These are phyloP conservation scores for Tringa solitaria DNA, from an alignment of 2,113 vertebrate genomes.

Conservation along the genomic window DNA sequence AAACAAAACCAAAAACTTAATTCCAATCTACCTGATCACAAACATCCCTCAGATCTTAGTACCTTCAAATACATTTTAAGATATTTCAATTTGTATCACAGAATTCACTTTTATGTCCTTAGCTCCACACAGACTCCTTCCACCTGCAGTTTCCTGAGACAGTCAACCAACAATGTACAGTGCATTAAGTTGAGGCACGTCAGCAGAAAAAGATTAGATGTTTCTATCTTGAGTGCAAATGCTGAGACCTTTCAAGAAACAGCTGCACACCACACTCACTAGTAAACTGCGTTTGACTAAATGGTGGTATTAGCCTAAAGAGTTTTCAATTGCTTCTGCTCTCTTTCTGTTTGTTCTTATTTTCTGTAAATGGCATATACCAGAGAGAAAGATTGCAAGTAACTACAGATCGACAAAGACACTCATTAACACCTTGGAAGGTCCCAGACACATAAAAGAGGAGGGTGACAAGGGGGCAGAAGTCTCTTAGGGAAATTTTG, in stretches of 20 bases:
- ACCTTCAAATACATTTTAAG: not conserved
- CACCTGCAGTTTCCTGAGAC: not conserved
- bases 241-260: not conserved
- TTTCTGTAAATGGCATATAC: not conserved
- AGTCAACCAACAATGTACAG: not conserved
- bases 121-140: not conserved
- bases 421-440: not conserved
- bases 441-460: not conserved
- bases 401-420: not conserved
- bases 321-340: not conserved
- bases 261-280: not conserved
- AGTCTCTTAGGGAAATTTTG: not conserved
- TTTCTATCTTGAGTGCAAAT: not conserved
- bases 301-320: not conserved
- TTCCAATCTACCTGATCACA: not conserved
- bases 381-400: not conserved
- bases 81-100: not conserved
- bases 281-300: not conserved
- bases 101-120: not conserved
- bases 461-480: not conserved
- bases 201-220: not conserved
- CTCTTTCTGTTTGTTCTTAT: not conserved
- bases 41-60: not conserved
- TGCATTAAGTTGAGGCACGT: not conserved
- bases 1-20: accelerated